Conservation (phyloP, 2,113 vertebrate species). For the Myrmecobius fasciatus region DNA sequence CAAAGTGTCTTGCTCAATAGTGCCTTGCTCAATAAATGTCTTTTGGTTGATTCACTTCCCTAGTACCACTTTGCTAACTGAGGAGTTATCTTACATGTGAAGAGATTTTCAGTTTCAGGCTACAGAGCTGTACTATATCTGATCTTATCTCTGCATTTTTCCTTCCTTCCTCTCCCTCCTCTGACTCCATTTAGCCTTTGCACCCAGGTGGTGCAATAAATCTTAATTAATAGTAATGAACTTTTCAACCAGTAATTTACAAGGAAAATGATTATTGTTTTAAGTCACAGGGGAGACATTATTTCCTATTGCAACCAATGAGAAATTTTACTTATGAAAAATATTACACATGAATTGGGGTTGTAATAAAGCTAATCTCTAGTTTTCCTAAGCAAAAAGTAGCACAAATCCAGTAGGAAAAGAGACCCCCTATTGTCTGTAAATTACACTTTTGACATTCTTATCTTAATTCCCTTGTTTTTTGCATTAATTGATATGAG, state of each 20-base stretch:
- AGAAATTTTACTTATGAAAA: slow-evolving; percentile 61
- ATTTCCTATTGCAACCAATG: slow-evolving; percentile 55
- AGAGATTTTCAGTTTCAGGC: slow-evolving; percentile 14
- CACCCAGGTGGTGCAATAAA: slow-evolving; percentile 54
- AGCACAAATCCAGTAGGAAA: slow-evolving; percentile 33
- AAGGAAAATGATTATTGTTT: slow-evolving; percentile 62
- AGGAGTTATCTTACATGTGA: neutral
- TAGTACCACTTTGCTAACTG: neutral
- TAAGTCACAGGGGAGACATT: slow-evolving; percentile 55
- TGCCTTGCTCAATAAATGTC: neutral
- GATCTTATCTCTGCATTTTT: slow-evolving; percentile 64
- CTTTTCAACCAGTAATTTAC: slow-evolving; percentile 66
- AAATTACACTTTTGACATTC: neutral
- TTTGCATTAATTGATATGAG: neutral
- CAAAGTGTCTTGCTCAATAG: neutral
- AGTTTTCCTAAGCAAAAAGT: slow-evolving; percentile 33
- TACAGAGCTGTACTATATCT: slow-evolving; percentile 31
- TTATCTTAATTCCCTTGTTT: neutral
- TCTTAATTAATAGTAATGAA: slow-evolving; percentile 63
- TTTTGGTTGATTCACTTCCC: slow-evolving; percentile 18
- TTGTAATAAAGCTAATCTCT: slow-evolving; percentile 32
- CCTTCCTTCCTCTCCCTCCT: slow-evolving; percentile 38
- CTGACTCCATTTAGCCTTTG: neutral
- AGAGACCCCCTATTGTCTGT: slow-evolving; percentile 59
- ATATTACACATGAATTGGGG: slow-evolving; percentile 18